Evolutionary conservation across 2,888 invertebrate species (phyloP).

Genomic region (Cephus sareptanus): DNA sequence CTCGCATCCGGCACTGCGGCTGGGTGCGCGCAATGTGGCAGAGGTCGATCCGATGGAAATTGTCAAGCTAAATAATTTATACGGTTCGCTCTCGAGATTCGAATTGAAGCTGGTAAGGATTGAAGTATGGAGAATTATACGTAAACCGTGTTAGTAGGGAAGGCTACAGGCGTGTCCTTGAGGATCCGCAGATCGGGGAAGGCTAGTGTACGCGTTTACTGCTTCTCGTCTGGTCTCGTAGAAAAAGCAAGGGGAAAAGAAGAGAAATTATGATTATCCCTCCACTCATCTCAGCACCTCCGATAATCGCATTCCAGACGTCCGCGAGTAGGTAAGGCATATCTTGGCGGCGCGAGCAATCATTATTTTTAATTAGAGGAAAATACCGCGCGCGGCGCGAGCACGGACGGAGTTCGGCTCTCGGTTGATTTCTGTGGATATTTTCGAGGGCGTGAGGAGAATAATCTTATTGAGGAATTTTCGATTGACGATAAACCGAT

Average conservation of each 20-base stretch:
- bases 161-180: conserved; percentile 47
- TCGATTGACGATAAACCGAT: background rate
- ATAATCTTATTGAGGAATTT: background rate
- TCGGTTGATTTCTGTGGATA: no score
- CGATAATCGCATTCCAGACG: no score
- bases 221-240: background rate
- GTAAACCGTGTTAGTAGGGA: background rate
- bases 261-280: conserved; percentile 2
- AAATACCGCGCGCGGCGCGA: conserved; percentile 36
- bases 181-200: conserved; percentile 10
- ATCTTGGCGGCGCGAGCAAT: conserved; percentile 35
- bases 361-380: conserved; percentile 54
- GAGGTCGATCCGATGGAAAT: no score
- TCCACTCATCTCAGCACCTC: background rate
- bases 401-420: no score
- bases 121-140: no score
- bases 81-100: no score
- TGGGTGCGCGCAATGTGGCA: no score
- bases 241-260: background rate
- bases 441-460: background rate
- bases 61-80: no score
- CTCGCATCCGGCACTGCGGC: no score
- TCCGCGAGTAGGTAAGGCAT: no score
- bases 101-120: no score
- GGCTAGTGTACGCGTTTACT: background rate